phyloP scores from a whole-genome alignment of 2,888 invertebrate species.

The Acrobasis consociella region DNA sequence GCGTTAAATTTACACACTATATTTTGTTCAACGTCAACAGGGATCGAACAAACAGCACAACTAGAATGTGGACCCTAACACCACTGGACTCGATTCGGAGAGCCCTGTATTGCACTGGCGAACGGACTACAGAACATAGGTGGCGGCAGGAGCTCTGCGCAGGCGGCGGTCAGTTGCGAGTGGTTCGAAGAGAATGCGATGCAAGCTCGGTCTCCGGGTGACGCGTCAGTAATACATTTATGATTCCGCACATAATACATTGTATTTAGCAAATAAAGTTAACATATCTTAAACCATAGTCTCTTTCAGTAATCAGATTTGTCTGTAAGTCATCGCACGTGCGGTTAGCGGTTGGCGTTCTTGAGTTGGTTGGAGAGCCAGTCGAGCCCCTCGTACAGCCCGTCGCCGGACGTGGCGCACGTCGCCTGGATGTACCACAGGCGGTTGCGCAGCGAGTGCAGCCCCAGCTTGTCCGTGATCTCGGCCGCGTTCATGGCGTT shows the following conservation, averaged over 20 bases:
- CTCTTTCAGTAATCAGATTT: constrained; percentile 79
- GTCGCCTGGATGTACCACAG: constrained; percentile 99
- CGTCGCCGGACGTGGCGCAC: constrained; percentile 99
- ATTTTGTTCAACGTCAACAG: constrained; percentile 76
- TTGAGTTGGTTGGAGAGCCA: constrained; percentile 99
- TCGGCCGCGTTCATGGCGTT: constrained; percentile 99
- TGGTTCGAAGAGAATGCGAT: constrained; percentile 46
- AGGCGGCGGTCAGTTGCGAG: constrained; percentile 29
- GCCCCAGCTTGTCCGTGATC: constrained; percentile 99
- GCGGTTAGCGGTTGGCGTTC: constrained; percentile 96
- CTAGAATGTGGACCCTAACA: constrained; percentile 50
- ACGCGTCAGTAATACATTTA: constrained; percentile 74
- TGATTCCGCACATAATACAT: constrained; percentile 81
- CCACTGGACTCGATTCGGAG: constrained; percentile 47
- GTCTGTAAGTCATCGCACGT: constrained; percentile 65
- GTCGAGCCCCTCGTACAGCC: constrained; percentile 99
- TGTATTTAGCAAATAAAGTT: constrained; percentile 82
- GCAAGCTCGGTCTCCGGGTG: constrained; percentile 69
- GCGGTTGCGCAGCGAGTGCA: constrained; percentile 98
- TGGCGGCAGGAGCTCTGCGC: constrained; percentile 21
- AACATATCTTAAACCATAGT: constrained; percentile 83
- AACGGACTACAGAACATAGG: not conserved
- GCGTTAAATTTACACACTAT: constrained; percentile 78
- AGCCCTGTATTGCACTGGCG: constrained; percentile 45
- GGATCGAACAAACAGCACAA: constrained; percentile 71